These are phyloP conservation scores for Rhynchophorus ferrugineus DNA, from an alignment of 1,140 invertebrate species.

Conservation along the genomic window DNA sequence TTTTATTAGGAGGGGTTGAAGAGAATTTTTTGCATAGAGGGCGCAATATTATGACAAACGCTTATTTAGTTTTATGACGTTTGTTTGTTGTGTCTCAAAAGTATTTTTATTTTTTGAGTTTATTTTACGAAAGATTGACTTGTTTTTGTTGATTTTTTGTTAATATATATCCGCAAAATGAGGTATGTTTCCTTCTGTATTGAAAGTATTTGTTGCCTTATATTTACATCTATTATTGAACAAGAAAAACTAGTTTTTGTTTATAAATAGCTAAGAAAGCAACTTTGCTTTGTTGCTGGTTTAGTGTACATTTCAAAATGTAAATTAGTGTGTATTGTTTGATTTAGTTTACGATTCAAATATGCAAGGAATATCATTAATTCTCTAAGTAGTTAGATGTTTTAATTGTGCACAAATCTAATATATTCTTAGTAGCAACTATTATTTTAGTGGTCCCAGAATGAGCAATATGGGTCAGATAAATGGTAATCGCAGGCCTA, in stretches of 20 bases:
- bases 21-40: too few relatives aligned
- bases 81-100: constrained; percentile 12
- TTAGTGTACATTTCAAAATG: too few relatives aligned
- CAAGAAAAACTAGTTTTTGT: background rate
- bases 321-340: background rate
- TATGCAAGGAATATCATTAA: too few relatives aligned
- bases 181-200: too few relatives aligned
- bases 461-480: constrained; percentile 20
- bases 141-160: background rate
- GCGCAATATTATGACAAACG: too few relatives aligned
- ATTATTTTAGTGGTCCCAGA: constrained; percentile 13
- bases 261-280: background rate
- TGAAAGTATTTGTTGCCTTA: background rate
- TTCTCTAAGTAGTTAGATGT: background rate
- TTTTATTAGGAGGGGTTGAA: too few relatives aligned
- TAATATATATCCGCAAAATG: constrained; percentile 4
- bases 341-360: too few relatives aligned
- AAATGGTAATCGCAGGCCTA: constrained; percentile 18
- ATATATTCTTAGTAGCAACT: background rate
- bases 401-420: background rate
- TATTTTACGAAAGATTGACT: constrained; percentile 1
- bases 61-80: constrained; percentile 10
- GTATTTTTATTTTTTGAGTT: constrained; percentile 12
- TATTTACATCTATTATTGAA: background rate
- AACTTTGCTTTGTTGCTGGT: too few relatives aligned